These are phyloP conservation scores for Rhinoraja longicauda DNA, from an alignment of 2,797 vertebrate species.

Conservation along the genomic window DNA sequence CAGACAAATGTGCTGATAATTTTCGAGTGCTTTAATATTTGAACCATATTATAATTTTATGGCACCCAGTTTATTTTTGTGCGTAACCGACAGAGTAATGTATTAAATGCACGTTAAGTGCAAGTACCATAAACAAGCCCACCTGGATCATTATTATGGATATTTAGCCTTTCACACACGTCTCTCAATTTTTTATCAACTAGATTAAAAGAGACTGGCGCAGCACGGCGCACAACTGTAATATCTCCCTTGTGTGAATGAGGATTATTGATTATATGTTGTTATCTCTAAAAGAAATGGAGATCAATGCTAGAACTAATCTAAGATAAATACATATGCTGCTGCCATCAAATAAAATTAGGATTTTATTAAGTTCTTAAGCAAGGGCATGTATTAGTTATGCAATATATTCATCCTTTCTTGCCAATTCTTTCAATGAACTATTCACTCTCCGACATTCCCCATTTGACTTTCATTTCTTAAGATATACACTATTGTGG, in stretches of 20 bases:
- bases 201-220: background rate
- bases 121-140: background rate
- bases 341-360: background rate
- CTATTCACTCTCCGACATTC: background rate
- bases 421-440: background rate
- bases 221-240: background rate
- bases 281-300: background rate
- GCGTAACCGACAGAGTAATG: background rate
- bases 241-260: background rate
- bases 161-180: background rate
- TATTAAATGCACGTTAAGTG: background rate
- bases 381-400: background rate
- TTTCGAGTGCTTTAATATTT: background rate
- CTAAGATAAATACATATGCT: background rate
- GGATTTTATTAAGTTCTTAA: slow-evolving; percentile 6
- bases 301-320: background rate
- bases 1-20: background rate
- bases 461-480: background rate
- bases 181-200: background rate
- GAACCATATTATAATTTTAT: background rate
- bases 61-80: background rate
- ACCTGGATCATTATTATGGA: background rate
- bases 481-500: background rate
- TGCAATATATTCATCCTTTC: background rate
- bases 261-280: background rate